phyloP scores from a whole-genome alignment of 2,797 vertebrate species.

The Coracias cyanogaster region DNA sequence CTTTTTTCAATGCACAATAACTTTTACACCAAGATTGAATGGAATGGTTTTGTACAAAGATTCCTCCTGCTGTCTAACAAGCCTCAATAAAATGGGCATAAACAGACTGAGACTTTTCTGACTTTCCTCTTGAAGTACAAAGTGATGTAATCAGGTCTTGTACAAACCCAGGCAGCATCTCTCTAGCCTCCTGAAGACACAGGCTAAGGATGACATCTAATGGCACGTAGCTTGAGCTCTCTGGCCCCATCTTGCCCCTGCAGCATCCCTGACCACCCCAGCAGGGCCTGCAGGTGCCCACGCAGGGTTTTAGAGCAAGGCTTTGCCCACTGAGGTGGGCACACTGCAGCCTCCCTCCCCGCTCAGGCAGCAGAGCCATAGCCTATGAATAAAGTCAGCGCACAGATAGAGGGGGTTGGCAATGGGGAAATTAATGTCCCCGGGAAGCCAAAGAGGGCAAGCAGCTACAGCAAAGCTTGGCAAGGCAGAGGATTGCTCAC shows the following conservation, averaged over 20 bases:
- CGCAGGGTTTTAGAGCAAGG: not conserved
- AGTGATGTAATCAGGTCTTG: not conserved
- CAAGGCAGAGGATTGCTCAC: not conserved
- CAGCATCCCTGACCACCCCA: not conserved
- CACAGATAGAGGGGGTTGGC: accelerated
- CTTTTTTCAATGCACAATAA: not conserved
- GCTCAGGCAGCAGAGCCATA: accelerated
- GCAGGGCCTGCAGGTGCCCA: not conserved
- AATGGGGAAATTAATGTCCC: not conserved
- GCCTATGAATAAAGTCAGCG: not conserved
- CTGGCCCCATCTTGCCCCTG: not conserved
- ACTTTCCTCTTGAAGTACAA: not conserved
- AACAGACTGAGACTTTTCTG: not conserved
- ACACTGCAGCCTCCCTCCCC: not conserved
- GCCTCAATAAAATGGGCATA: not conserved
- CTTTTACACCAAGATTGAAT: not conserved
- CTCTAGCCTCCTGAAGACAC: not conserved
- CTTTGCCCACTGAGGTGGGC: not conserved
- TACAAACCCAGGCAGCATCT: not conserved
- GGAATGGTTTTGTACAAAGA: not conserved
- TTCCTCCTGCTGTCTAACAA: not conserved
- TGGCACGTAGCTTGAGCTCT: not conserved
- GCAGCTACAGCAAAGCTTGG: not conserved
- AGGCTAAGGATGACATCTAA: not conserved
- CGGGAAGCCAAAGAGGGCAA: not conserved